Base-by-base conservation (phyloP, 2,797 vertebrate species). In the Chelidonichthys spinosus region DNA sequence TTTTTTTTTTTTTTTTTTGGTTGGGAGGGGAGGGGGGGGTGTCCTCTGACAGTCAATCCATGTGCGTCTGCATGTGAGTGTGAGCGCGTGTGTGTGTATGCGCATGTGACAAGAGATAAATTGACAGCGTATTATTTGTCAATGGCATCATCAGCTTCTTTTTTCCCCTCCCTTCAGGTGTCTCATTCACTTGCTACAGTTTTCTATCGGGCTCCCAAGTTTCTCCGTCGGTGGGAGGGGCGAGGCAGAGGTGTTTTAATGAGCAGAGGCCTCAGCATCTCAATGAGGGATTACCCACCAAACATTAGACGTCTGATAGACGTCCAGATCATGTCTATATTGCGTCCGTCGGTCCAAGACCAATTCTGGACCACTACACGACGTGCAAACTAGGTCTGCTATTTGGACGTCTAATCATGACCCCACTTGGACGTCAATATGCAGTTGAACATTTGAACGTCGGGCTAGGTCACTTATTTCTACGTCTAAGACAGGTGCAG, bases 191-290 rank as follows among this genome's bases (percentile, higher is more conserved):
- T 60, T 63, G 72, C 54, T 42, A 58, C 73, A 79, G 58, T 73
- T 88, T 78, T 25, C 68, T 39, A 74, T 72, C 33, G 64, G 63
- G 17, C 64, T 73, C 54, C 54, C 55, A 84, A 79, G 75, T 86
- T 88, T 79, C 50, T 72, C 68, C 14, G 53, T 53, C 5, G 69
- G 79, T 84, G 82, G 90, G 91, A 72, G 89, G 90, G 70, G 88
- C 88, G 1, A 85, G 74, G 43, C 62, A 33, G 72, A 72, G 73
- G 76, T 72, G 78, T 59, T 74, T 85, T 89, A 89, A 90, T 86
- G 72, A 87, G 77, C 73, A 69, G 15, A 14, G 81, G 79, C 82
- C 83, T 77, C 59, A 36, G 79, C 69, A 18, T 84, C 56, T 85
- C 73, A 81, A 59, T 65, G 67, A 78, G 74, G 46, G 40, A 55